Evolutionary conservation across 2,888 invertebrate genomes (phyloP).

Genomic region (Ligdia adustata): DNA sequence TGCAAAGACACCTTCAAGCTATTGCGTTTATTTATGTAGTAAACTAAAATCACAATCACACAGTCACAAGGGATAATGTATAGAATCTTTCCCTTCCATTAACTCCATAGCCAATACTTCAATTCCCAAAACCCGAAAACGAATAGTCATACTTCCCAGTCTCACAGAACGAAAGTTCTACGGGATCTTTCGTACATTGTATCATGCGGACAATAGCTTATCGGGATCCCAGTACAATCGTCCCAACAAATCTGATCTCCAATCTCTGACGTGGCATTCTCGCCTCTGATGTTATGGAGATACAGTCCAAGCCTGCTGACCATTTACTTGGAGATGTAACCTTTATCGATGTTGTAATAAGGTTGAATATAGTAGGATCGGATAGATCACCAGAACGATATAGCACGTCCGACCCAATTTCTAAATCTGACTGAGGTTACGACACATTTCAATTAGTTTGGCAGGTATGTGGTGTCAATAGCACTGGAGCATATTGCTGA

Average conservation of each 20-base stretch:
- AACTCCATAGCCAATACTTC: constrained; percentile 9
- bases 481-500: constrained; percentile 8
- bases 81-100: constrained; percentile 7
- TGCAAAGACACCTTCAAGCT: no score
- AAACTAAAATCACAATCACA: not conserved
- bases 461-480: constrained; percentile 29
- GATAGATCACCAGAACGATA: constrained; percentile 24
- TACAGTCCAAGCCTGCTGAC: constrained; percentile 9
- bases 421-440: constrained; percentile 46
- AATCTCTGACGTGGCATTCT: constrained; percentile 1
- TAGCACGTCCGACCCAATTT: constrained; percentile 53
- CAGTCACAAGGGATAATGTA: not conserved
- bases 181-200: constrained; percentile 24
- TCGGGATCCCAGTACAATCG: constrained; percentile 20
- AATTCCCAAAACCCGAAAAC: constrained; percentile 12
- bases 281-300: constrained; percentile 3
- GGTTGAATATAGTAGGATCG: constrained; percentile 17
- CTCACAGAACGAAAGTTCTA: constrained; percentile 17
- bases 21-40: no score
- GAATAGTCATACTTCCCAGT: constrained; percentile 9
- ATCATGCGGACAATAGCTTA: constrained; percentile 30
- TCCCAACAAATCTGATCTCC: constrained; percentile 12
- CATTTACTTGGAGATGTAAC: constrained; percentile 6
- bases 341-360: constrained; percentile 10
- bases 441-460: constrained; percentile 47